phyloP scores from a whole-genome alignment of 64 coral and sea anemone genomes.

The Platygyra sinensis region DNA sequence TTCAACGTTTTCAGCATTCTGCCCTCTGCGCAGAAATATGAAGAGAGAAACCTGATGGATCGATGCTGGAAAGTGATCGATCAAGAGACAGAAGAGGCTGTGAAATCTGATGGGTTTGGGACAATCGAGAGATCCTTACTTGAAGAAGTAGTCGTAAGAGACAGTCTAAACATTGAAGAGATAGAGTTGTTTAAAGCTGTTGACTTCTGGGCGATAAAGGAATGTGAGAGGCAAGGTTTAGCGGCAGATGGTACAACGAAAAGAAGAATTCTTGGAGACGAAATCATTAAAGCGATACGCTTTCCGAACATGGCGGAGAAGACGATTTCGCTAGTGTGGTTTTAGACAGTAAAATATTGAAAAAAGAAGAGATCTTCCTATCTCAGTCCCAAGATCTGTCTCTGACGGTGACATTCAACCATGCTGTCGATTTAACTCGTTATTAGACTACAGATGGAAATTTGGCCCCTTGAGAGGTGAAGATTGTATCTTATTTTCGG shows the following conservation, averaged over 20 bases:
- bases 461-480: background rate
- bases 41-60: background rate
- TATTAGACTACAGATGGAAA: no score
- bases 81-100: background rate
- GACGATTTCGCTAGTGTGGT: background rate
- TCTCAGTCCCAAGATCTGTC: background rate
- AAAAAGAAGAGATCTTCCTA: background rate
- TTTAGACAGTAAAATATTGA: background rate
- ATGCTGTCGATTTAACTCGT: background rate
- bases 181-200: background rate
- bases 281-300: background rate
- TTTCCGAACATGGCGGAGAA: background rate
- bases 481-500: background rate
- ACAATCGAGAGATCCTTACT: slow-evolving; percentile 8
- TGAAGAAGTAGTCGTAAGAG: background rate
- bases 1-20: background rate
- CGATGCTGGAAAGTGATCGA: slow-evolving; percentile 7
- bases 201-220: background rate
- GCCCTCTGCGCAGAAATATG: background rate
- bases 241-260: background rate
- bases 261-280: slow-evolving; percentile 10
- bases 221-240: background rate
- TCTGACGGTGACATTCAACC: background rate
- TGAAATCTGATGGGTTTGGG: background rate
- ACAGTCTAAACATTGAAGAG: background rate